Conservation (phyloP, 2,888 invertebrate species). For the Ferdinandea cuprea region DNA sequence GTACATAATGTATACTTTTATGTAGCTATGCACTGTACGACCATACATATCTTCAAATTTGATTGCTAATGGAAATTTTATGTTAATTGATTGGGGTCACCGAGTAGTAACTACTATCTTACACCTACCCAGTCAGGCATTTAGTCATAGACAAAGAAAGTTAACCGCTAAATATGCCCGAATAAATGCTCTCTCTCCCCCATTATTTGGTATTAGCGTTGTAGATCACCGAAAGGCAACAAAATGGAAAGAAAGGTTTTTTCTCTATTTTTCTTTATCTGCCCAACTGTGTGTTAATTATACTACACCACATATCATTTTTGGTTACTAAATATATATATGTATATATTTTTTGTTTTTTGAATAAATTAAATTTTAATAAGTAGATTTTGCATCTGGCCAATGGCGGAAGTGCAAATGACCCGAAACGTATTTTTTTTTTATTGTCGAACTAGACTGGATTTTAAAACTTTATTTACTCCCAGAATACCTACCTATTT, state of each 20-base stretch:
- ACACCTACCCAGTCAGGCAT: constrained; percentile 58
- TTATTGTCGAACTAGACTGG: not conserved
- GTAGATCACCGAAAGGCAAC: constrained; percentile 38
- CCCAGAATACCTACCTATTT: no score
- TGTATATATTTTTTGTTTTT: no score
- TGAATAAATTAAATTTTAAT: constrained; percentile 61
- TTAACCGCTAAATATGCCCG: constrained; percentile 44
- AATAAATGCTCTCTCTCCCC: constrained; percentile 36
- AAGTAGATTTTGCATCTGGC: constrained; percentile 51
- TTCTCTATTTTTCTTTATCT: constrained; percentile 58
- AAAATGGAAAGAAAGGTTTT: constrained; percentile 41
- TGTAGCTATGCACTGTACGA: not conserved
- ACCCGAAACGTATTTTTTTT: constrained; percentile 55
- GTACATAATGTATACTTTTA: no score
- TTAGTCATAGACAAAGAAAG: constrained; percentile 63
- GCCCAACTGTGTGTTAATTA: constrained; percentile 65
- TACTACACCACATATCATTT: constrained; percentile 56
- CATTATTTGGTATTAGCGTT: constrained; percentile 7
- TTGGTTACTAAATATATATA: no score
- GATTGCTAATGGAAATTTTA: constrained; percentile 66
- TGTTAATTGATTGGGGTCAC: constrained; percentile 68
- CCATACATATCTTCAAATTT: constrained; percentile 29
- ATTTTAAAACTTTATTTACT: not conserved
- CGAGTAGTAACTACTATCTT: constrained; percentile 54
- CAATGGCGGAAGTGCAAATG: constrained; percentile 69